Evolutionary conservation across 2,797 vertebrate species (phyloP).

Genomic region (Protonibea diacanthus): DNA sequence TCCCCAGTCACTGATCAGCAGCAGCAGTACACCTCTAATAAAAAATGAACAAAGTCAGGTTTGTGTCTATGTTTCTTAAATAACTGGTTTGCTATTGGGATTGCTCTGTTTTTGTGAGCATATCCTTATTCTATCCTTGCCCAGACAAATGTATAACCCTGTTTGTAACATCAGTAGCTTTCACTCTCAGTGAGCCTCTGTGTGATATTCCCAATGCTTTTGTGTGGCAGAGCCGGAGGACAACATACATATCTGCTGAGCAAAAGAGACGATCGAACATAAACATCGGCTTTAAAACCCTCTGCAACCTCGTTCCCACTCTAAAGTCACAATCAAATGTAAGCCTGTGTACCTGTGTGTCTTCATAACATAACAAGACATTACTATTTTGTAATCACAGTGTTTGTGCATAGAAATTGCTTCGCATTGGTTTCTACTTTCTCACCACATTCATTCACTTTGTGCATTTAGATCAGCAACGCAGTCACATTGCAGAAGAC

Average conservation of each 20-base stretch:
- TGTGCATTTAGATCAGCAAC: slow-evolving; percentile 89
- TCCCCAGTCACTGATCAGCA: slow-evolving; percentile 91
- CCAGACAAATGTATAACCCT: not conserved
- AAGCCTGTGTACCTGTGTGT: slow-evolving; percentile 60
- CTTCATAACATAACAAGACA: not conserved
- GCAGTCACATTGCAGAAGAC: slow-evolving; percentile 95
- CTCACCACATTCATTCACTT: slow-evolving; percentile 10
- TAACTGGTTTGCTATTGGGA: not conserved
- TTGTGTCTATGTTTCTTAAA: slow-evolving; percentile 70
- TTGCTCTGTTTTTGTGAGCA: not conserved
- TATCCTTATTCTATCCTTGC: not conserved
- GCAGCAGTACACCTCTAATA: slow-evolving; percentile 83
- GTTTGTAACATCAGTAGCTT: not conserved
- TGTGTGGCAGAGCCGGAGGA: slow-evolving; percentile 88
- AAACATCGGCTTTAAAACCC: slow-evolving; percentile 92
- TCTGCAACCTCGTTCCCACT: slow-evolving; percentile 90
- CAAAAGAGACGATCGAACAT: slow-evolving; percentile 97
- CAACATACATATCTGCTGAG: slow-evolving; percentile 93
- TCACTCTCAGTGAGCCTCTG: not conserved
- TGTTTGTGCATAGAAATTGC: not conserved
- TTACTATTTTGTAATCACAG: not conserved
- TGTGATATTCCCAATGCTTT: slow-evolving; percentile 27
- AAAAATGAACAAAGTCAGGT: slow-evolving; percentile 87
- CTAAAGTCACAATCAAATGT: slow-evolving; percentile 89
- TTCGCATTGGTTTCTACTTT: not conserved